Conservation (phyloP, 2,113 vertebrate genomes). For the Philantomba maxwellii region DNA sequence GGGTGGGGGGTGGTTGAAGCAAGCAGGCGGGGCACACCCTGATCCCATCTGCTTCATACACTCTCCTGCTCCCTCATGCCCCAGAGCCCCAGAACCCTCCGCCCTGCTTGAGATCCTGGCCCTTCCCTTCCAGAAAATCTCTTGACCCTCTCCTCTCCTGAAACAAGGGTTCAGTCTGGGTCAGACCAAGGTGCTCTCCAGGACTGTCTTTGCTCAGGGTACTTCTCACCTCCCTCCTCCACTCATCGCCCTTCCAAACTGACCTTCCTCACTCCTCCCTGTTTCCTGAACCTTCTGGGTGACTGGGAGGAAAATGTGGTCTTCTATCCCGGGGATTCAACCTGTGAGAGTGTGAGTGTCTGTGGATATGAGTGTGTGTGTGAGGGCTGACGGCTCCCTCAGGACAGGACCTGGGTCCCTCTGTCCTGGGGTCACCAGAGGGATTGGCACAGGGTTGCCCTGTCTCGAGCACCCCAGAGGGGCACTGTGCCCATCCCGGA, state of each 20-base stretch:
- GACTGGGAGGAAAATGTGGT: too few relatives aligned
- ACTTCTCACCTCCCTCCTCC: not conserved
- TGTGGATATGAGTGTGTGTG: not conserved
- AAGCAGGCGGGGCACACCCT: not conserved
- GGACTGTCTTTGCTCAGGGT: not conserved
- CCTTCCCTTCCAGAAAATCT: not conserved
- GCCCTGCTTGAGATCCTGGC: not conserved
- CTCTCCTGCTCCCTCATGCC: not conserved
- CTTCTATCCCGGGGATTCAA: not conserved
- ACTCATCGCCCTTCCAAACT: not conserved
- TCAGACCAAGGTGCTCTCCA: not conserved
- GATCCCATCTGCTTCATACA: not conserved
- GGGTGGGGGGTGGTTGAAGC: not conserved
- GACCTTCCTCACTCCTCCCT: not conserved
- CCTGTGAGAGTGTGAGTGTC: not conserved
- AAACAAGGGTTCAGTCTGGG: not conserved
- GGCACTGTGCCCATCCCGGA: fast-evolving
- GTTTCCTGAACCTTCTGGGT: not conserved
- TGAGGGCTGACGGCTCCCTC: not conserved
- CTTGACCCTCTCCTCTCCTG: not conserved
- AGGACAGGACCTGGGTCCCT: not conserved
- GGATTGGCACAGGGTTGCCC: not conserved
- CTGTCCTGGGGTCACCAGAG: not conserved
- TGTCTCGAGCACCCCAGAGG: not conserved
- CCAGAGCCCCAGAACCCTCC: not conserved